phyloP scores from a whole-genome alignment of 1,140 invertebrate species.

The Hyles vespertilio region DNA sequence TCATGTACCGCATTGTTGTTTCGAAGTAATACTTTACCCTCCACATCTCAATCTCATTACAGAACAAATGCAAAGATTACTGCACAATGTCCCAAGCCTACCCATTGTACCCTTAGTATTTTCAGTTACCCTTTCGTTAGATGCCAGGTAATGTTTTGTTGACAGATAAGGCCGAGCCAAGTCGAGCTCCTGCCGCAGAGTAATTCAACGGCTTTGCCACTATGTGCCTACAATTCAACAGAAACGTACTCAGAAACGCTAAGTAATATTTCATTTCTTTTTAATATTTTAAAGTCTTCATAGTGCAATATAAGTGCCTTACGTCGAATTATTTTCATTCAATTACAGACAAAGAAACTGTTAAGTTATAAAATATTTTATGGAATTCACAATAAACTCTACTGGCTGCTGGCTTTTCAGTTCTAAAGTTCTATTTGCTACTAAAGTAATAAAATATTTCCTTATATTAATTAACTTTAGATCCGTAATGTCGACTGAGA shows the following conservation, averaged over 20 bases:
- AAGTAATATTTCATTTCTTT: background rate
- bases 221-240: constrained; percentile 39
- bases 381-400: too few relatives aligned
- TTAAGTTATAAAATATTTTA: too few relatives aligned
- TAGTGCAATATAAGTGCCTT: too few relatives aligned
- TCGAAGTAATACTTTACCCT: background rate
- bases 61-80: constrained; percentile 3
- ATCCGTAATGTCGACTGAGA: too few relatives aligned
- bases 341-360: too few relatives aligned
- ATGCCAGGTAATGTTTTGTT: constrained; percentile 51
- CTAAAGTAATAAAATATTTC: too few relatives aligned
- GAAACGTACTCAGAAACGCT: background rate
- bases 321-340: too few relatives aligned
- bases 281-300: too few relatives aligned
- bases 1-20: too few relatives aligned
- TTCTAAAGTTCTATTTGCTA: too few relatives aligned
- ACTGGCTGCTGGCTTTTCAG: too few relatives aligned
- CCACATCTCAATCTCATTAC: background rate
- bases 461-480: too few relatives aligned
- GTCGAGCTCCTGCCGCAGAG: constrained; percentile 29
- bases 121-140: constrained; percentile 31
- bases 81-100: background rate
- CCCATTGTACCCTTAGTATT: constrained; percentile 12
- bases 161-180: constrained; percentile 59
- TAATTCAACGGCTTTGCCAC: constrained; percentile 48